phyloP scores from a whole-genome alignment of 2,113 vertebrate species.

The Stigmatopora argus region DNA sequence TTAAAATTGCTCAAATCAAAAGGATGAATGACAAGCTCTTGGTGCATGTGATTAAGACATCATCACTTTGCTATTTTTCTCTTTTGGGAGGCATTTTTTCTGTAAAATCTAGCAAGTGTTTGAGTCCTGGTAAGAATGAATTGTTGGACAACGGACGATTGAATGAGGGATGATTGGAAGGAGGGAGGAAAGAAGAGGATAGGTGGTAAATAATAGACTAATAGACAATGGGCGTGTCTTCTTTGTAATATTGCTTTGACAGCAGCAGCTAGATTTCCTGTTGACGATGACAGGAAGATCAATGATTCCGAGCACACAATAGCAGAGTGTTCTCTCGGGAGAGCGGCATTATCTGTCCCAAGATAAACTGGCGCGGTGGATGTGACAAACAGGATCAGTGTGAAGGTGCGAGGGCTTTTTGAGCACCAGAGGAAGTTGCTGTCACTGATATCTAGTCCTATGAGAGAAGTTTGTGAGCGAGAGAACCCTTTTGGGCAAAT shows the following conservation, averaged over 20 bases:
- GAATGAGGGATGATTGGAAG: neutral
- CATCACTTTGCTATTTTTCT: neutral
- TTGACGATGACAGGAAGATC: conserved; percentile 50
- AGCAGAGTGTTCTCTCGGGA: conserved; percentile 42
- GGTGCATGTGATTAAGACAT: neutral
- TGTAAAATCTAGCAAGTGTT: no score
- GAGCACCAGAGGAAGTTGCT: conserved; percentile 41
- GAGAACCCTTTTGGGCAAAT: conserved; percentile 44
- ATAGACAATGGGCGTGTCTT: conserved; percentile 13
- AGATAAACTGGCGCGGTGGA: conserved; percentile 48
- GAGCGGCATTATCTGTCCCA: conserved; percentile 40
- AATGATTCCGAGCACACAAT: conserved; percentile 40
- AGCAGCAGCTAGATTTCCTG: conserved; percentile 54
- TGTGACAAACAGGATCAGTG: conserved; percentile 24
- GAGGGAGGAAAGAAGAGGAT: neutral
- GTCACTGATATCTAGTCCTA: conserved; percentile 23
- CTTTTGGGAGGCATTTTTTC: no score
- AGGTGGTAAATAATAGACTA: neutral
- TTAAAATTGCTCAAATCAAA: conserved; percentile 23
- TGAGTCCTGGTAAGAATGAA: no score
- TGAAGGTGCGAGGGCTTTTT: conserved; percentile 35
- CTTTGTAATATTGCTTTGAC: conserved; percentile 52
- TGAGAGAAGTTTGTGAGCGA: neutral
- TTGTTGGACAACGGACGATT: neutral
- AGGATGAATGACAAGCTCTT: conserved; percentile 4